These are phyloP conservation scores for Leucophenga montana DNA, from an alignment of 2,888 invertebrate genomes.

Conservation along the genomic window DNA sequence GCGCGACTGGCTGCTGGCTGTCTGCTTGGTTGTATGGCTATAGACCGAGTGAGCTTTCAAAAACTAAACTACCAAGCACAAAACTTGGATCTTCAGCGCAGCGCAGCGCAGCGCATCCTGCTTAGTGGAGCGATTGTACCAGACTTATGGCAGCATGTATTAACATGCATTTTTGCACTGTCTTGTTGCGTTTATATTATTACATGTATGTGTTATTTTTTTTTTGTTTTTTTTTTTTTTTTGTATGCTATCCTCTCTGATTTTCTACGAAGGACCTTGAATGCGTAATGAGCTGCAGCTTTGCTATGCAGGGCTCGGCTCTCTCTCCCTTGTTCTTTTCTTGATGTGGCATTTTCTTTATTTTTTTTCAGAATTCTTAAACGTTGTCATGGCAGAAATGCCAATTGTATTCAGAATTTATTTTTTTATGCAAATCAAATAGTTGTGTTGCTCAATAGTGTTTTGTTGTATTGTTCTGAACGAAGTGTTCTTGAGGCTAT, in stretches of 20 bases:
- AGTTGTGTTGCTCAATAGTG: neutral
- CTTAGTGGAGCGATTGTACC: neutral
- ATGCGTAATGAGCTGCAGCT: constrained; percentile 68
- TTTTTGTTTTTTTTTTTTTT: no score
- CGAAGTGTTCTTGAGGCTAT: no score
- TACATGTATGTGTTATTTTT: neutral
- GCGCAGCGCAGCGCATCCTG: no score
- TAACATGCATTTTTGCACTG: constrained; percentile 21
- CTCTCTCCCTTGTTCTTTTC: neutral
- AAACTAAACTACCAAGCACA: no score
- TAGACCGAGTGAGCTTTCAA: no score
- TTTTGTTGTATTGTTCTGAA: neutral
- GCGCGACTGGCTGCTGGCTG: neutral
- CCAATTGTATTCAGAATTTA: constrained; percentile 36
- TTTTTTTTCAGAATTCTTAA: constrained; percentile 54
- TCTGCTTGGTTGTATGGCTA: neutral
- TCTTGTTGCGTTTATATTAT: neutral
- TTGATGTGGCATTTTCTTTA: neutral
- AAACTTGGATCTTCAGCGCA: no score
- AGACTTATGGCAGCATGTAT: neutral
- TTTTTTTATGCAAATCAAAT: constrained; percentile 44
- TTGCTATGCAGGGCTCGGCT: no score
- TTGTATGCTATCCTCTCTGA: constrained; percentile 39
- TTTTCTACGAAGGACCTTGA: constrained; percentile 66
- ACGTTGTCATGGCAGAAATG: constrained; percentile 54